Conservation (phyloP, 2,797 vertebrate species). For the Mergus octosetaceus region DNA sequence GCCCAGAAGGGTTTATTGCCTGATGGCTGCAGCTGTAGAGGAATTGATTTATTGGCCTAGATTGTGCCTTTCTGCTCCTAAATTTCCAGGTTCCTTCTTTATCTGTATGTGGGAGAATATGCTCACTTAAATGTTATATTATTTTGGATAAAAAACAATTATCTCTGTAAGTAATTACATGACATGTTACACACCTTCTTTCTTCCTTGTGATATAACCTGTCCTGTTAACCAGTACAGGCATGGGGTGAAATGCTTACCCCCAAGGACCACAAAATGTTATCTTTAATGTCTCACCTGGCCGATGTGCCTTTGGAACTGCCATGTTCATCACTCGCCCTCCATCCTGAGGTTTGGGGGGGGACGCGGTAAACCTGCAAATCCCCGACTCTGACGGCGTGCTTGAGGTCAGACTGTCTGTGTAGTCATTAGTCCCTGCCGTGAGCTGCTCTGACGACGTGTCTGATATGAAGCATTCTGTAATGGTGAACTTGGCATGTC, state of each 20-base stretch:
- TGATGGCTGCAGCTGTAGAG: background rate
- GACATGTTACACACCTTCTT: background rate
- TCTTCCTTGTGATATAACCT: background rate
- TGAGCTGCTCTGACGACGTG: slow-evolving; percentile 98
- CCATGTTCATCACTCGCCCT: slow-evolving; percentile 96
- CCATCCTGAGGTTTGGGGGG: slow-evolving; percentile 98
- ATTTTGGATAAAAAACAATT: background rate
- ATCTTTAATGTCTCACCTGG: slow-evolving; percentile 85
- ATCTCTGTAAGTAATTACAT: fast-evolving
- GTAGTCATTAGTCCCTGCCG: slow-evolving; percentile 98
- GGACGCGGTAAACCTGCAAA: slow-evolving; percentile 97
- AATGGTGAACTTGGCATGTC: slow-evolving; percentile 99
- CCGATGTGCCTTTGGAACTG: slow-evolving; percentile 96
- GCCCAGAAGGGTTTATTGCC: background rate
- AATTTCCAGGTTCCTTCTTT: background rate
- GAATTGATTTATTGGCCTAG: background rate
- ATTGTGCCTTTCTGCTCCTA: background rate
- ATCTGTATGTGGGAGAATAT: background rate
- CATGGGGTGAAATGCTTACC: background rate
- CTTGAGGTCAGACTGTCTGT: slow-evolving; percentile 98
- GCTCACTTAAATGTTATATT: background rate
- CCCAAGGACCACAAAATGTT: fast-evolving
- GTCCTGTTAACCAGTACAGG: background rate
- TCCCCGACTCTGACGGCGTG: slow-evolving; percentile 98
- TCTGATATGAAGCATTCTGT: slow-evolving; percentile 99